Evolutionary conservation across 2,797 vertebrate genomes (phyloP).

Genomic region (Pipistrellus pipistrellus): DNA sequence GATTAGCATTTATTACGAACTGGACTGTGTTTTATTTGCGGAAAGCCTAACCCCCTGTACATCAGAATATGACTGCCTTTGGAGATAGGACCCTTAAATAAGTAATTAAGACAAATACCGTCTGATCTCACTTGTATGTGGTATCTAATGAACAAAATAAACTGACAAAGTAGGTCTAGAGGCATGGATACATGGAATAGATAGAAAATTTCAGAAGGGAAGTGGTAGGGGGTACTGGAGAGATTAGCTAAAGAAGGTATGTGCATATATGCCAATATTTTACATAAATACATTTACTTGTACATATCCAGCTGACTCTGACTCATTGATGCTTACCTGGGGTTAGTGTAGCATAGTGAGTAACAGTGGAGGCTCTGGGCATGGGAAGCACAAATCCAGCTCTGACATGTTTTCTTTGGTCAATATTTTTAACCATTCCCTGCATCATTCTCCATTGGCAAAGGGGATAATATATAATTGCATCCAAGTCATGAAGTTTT

Average conservation of each 20-base stretch:
- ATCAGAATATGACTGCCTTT: neutral
- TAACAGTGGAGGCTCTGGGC: neutral
- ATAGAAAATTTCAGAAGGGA: neutral
- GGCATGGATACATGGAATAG: neutral
- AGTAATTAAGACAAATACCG: neutral
- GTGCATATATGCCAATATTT: neutral
- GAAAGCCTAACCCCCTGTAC: neutral
- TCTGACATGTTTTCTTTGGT: neutral
- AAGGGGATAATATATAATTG: neutral
- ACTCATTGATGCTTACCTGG: neutral
- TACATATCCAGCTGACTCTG: neutral
- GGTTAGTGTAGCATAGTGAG: accelerated
- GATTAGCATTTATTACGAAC: neutral
- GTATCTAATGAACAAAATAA: neutral
- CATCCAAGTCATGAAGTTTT: neutral
- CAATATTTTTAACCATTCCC: neutral
- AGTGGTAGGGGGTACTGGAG: neutral
- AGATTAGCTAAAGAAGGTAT: neutral
- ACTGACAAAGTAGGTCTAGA: neutral
- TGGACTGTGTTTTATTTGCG: neutral
- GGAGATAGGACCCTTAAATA: neutral
- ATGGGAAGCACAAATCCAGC: neutral
- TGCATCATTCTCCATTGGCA: neutral
- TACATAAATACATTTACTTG: neutral
- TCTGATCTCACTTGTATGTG: neutral